Conservation (phyloP, 2,797 vertebrate genomes). For the Sternarchorhynchus goeldii region DNA sequence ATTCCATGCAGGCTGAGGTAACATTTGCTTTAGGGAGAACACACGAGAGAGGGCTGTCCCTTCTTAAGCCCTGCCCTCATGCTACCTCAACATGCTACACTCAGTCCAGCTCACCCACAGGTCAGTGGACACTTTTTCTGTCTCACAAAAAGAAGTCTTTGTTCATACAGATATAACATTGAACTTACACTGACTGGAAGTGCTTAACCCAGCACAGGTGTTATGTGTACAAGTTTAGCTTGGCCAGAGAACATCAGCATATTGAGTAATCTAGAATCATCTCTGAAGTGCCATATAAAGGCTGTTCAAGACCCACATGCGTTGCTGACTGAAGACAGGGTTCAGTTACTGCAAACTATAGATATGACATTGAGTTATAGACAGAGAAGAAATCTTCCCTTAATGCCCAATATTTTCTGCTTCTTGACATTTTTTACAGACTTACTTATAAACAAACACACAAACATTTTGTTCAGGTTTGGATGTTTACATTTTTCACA, state of each 20-base stretch:
- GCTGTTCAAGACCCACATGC: too few relatives aligned
- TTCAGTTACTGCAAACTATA: too few relatives aligned
- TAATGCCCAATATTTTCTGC: too few relatives aligned
- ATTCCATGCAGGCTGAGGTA: conserved; percentile 68
- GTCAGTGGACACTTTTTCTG: background rate
- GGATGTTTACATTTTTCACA: too few relatives aligned
- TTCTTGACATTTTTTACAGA: too few relatives aligned
- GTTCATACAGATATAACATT: background rate
- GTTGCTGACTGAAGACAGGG: too few relatives aligned
- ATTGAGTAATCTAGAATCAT: background rate
- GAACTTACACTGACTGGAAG: background rate
- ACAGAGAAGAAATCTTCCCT: too few relatives aligned
- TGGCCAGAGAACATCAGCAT: background rate
- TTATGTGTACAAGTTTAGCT: conserved; percentile 5
- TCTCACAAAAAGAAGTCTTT: background rate
- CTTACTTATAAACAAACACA: too few relatives aligned
- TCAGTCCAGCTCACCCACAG: background rate
- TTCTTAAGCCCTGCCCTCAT: background rate
- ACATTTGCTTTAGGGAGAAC: conserved; percentile 45
- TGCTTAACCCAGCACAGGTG: conserved; percentile 13
- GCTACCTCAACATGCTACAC: background rate
- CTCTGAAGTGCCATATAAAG: background rate
- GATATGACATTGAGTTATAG: too few relatives aligned
- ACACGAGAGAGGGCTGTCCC: conserved; percentile 25
- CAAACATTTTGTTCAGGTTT: too few relatives aligned